These are phyloP conservation scores for Anneissia japonica DNA, from an alignment of 35 echinoderm and acorn worm genomes.

Conservation along the genomic window DNA sequence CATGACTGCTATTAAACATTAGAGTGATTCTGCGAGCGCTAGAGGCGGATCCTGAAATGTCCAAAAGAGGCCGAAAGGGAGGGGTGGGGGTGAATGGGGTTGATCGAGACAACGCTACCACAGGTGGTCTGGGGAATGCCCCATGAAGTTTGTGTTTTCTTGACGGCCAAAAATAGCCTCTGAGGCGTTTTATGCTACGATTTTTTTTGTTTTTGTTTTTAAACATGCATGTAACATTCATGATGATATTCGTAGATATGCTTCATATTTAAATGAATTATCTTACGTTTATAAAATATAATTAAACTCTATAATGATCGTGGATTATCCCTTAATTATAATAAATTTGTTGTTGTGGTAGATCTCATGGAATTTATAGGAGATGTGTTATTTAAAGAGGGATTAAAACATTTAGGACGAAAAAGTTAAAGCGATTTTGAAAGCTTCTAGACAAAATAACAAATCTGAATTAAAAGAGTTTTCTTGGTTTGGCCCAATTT, in stretches of 20 bases:
- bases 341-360: slow-evolving; percentile 37
- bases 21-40: no score
- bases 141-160: no score
- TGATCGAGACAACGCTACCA: no score
- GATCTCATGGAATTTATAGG: slow-evolving; percentile 31
- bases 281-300: neutral
- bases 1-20: no score
- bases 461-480: slow-evolving; percentile 50
- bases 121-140: no score
- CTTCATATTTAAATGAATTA: neutral
- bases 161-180: no score
- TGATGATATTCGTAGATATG: neutral
- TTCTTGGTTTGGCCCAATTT: slow-evolving; percentile 64
- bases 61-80: no score
- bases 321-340: neutral
- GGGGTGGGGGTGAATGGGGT: no score
- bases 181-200: no score
- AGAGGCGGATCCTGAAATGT: no score
- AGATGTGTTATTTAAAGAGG: slow-evolving; percentile 7
- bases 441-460: slow-evolving; percentile 20
- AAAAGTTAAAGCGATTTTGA: slow-evolving; percentile 12
- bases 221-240: neutral
- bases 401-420: slow-evolving; percentile 12
- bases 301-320: neutral
- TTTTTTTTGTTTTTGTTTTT: no score